Percentiles rank a stretch among this genome's conserved stretches.
These are phyloP conservation scores for Acanthosepion lycidas DNA, from an alignment of 2,888 invertebrate genomes.

Conservation along the genomic window DNA sequence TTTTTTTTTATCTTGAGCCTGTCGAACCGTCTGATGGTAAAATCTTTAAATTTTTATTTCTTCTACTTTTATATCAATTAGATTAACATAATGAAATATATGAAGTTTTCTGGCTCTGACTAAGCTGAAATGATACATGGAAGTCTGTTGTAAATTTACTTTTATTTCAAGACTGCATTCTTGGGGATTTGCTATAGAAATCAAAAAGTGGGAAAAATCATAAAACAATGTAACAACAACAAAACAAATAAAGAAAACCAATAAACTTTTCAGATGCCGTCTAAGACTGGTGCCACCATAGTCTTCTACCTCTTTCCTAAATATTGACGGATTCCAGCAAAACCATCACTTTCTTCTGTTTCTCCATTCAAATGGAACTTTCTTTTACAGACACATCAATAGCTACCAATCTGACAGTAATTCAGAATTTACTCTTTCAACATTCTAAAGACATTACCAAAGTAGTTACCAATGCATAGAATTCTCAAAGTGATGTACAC, in stretches of 20 bases:
- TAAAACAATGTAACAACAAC: neutral
- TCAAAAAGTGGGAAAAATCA: slow-evolving; percentile 1
- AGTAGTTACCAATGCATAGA: slow-evolving; percentile 33
- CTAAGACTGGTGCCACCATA: neutral
- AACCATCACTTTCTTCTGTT: slow-evolving; percentile 20
- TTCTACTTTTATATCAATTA: neutral
- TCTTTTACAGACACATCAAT: slow-evolving; percentile 22
- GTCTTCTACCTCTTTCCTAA: neutral
- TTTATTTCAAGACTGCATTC: neutral
- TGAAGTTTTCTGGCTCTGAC: slow-evolving; percentile 33
- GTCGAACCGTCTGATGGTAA: no score
- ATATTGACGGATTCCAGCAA: neutral
- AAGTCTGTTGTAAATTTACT: neutral
- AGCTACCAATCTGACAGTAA: slow-evolving; percentile 33
- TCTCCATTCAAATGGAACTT: slow-evolving; percentile 14
- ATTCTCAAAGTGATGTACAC: slow-evolving; percentile 9
- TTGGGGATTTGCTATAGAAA: neutral
- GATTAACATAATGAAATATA: neutral
- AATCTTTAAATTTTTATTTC: no score
- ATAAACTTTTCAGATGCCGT: neutral
- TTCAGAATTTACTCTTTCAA: slow-evolving; percentile 33
- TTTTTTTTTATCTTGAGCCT: no score
- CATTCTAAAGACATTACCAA: slow-evolving; percentile 1
- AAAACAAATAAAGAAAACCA: neutral
- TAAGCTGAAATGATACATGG: neutral